phyloP scores from a whole-genome alignment of 2,888 invertebrate species.

The Muschampia plurimacula region DNA sequence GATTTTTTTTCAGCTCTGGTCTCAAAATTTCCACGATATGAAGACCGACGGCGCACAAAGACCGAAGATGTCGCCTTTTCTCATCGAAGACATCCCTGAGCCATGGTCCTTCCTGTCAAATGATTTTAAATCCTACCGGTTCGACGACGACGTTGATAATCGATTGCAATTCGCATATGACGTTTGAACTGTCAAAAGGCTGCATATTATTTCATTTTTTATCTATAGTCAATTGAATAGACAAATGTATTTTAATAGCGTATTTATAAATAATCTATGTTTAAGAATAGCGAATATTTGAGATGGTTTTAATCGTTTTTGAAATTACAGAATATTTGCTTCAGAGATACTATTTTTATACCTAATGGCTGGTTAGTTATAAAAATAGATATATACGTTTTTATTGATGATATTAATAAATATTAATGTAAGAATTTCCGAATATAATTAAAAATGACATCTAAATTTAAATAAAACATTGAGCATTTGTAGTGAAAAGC shows the following conservation, averaged over 20 bases:
- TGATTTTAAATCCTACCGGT: constrained; percentile 58
- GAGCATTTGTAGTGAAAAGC: too few species aligned
- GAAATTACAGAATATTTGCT: not conserved
- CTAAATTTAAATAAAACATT: too few species aligned
- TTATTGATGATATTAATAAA: too few species aligned
- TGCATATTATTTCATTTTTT: constrained; percentile 48
- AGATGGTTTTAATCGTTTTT: constrained; percentile 17
- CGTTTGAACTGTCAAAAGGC: constrained; percentile 46
- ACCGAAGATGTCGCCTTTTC: constrained; percentile 51
- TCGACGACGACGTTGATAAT: constrained; percentile 60
- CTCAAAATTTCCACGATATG: constrained; percentile 48
- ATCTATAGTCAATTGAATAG: constrained; percentile 42
- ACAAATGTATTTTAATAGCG: constrained; percentile 31
- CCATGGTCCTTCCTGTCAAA: constrained; percentile 53
- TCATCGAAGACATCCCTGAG: constrained; percentile 59
- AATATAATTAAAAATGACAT: too few species aligned
- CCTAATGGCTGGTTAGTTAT: constrained; percentile 36
- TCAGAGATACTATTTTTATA: not conserved
- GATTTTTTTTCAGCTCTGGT: constrained; percentile 52
- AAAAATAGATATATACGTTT: not conserved
- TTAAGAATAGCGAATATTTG: constrained; percentile 9
- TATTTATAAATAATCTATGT: constrained; percentile 27
- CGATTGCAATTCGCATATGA: constrained; percentile 51
- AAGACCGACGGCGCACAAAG: constrained; percentile 47
- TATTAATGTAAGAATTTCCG: too few species aligned